Evolutionary conservation across 2,888 invertebrate genomes (phyloP), one percentile per base, ranked within the genome.

Genomic region (Amphipoea lucens): DNA sequence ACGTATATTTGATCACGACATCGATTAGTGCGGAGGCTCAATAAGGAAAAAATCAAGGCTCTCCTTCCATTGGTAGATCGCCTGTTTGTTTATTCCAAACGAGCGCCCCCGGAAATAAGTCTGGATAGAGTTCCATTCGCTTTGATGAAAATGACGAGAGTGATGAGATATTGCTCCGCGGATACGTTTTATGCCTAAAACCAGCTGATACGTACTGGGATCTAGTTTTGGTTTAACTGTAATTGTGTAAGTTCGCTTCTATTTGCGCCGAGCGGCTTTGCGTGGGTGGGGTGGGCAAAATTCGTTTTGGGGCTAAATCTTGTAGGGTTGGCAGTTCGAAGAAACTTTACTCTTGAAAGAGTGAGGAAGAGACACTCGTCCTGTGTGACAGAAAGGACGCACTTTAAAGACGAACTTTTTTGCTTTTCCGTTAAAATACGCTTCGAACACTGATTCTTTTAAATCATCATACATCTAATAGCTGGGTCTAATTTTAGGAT

Each of bases 41-140:
- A 94, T 94, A 93, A 94, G 95, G 95, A 95, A 95, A 95, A 93
- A 95, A 94, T 94, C 94, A 93, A 90, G 92, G 89, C 88, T 86
- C 87, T 88, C 82, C 90, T 60, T 54, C 29, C 90, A 90, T 93
- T 92, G 90, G 90, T 90, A 89, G 89, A 82, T 84, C 85, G 89
- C 88, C 92, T 95, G 94, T 95, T 96, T 95, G 95, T 95, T 95
- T 95, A 95, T 95, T 95, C 94, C 93, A 92, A 93, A 92, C 93
- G 95, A 94, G 92, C 92, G 93, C 90, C 92, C 91, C 92, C 93
- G 93, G 95, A 94, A 94, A 95, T 95, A 94, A 94, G 94, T 94
- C 94, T 93, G 91, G 92, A 92, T 93, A 91, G 91, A 94, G 92
- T 92, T 93, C 91, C 90, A 90, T 87, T 88, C 60, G 81, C 68